These are phyloP conservation scores for Thamnophis elegans DNA, from an alignment of 2,797 vertebrate genomes.

Conservation along the genomic window DNA sequence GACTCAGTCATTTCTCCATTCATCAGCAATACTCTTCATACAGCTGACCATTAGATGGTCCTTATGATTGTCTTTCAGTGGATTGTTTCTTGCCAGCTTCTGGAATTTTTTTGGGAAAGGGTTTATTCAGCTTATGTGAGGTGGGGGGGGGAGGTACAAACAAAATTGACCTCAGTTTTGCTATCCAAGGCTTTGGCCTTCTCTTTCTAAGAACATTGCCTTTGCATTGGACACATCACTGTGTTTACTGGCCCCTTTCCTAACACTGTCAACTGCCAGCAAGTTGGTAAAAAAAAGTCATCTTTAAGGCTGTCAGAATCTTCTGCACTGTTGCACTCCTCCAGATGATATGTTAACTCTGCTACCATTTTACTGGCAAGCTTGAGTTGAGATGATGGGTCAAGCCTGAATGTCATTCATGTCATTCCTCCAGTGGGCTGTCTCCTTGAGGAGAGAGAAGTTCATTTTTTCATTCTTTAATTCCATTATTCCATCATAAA, in stretches of 20 bases:
- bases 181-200: slow-evolving; percentile 48
- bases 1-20: not conserved
- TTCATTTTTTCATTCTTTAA: slow-evolving; percentile 49
- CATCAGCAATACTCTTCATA: slow-evolving; percentile 12
- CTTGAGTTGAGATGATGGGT: slow-evolving; percentile 68
- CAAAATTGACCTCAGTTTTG: slow-evolving; percentile 21
- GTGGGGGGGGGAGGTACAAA: slow-evolving; percentile 43
- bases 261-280: slow-evolving; percentile 57
- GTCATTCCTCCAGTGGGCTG: slow-evolving; percentile 63
- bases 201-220: slow-evolving; percentile 62
- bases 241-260: slow-evolving; percentile 60
- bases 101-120: not conserved
- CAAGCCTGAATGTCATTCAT: slow-evolving; percentile 65
- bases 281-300: slow-evolving; percentile 62
- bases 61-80: slow-evolving; percentile 22
- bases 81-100: not conserved
- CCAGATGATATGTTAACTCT: slow-evolving; percentile 57
- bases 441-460: slow-evolving; percentile 63
- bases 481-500: slow-evolving; percentile 35
- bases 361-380: slow-evolving; percentile 67
- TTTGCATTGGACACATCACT: slow-evolving; percentile 49
- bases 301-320: slow-evolving; percentile 67
- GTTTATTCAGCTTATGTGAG: slow-evolving; percentile 46
- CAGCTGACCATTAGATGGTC: slow-evolving; percentile 31
- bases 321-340: slow-evolving; percentile 66